These are phyloP conservation scores for Athetis lepigone DNA, from an alignment of 2,888 invertebrate genomes.

Conservation along the genomic window DNA sequence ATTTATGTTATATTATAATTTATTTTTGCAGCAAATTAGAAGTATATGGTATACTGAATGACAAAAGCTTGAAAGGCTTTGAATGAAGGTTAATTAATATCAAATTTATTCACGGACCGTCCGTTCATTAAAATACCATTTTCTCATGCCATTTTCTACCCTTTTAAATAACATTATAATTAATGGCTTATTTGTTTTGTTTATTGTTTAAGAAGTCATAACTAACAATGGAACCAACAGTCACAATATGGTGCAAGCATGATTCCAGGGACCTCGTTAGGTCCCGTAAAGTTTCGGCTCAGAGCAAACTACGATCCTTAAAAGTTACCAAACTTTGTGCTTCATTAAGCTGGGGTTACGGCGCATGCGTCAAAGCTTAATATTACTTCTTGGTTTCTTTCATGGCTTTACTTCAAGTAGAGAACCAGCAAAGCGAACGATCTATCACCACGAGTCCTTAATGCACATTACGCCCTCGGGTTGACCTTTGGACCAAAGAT, in stretches of 20 bases:
- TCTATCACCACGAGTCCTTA: too few relatives aligned
- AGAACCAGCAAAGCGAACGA: not conserved
- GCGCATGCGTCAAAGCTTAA: constrained; percentile 3
- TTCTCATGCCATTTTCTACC: not conserved
- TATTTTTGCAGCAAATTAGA: too few relatives aligned
- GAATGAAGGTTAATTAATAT: too few relatives aligned
- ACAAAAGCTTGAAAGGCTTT: too few relatives aligned
- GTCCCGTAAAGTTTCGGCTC: not conserved
- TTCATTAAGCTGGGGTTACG: constrained; percentile 16
- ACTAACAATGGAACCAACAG: not conserved
- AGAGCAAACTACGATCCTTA: constrained; percentile 29
- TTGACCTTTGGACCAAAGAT: too few relatives aligned
- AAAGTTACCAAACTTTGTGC: constrained; percentile 16
- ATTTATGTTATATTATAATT: not conserved
- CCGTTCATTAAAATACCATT: too few relatives aligned
- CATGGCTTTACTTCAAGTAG: not conserved
- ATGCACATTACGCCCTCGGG: too few relatives aligned
- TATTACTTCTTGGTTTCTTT: not conserved
- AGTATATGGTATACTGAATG: too few relatives aligned
- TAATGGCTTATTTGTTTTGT: not conserved
- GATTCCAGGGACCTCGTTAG: constrained; percentile 1
- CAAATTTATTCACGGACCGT: too few relatives aligned
- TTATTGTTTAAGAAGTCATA: not conserved
- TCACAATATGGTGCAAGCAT: not conserved
- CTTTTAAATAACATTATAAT: not conserved